Conservation (phyloP, 2,888 invertebrate genomes). For the Ferdinandea cuprea region DNA sequence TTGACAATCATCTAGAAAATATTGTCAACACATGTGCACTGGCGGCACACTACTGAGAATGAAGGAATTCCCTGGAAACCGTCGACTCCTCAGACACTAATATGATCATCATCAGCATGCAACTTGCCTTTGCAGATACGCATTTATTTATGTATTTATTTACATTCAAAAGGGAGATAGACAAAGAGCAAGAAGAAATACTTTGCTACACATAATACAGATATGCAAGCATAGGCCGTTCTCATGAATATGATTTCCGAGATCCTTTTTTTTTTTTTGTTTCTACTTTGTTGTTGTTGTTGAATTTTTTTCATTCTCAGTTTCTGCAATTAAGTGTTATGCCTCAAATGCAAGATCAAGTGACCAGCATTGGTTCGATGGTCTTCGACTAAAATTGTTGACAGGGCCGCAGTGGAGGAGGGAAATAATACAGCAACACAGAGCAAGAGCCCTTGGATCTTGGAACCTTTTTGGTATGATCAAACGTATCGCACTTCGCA, state of each 20-base stretch:
- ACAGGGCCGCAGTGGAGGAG: not conserved
- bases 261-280: conserved; percentile 59
- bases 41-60: conserved; percentile 52
- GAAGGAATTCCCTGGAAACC: conserved; percentile 75
- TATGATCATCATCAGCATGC: conserved; percentile 53
- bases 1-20: conserved; percentile 61
- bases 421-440: conserved; percentile 36
- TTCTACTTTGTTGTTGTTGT: too few species aligned
- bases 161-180: conserved; percentile 41
- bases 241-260: conserved; percentile 39
- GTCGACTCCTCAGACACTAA: conserved; percentile 51
- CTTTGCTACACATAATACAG: conserved; percentile 35
- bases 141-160: conserved; percentile 58
- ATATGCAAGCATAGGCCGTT: conserved; percentile 34
- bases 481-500: conserved; percentile 31
- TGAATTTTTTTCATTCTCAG: conserved; percentile 9
- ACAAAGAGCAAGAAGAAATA: conserved; percentile 53
- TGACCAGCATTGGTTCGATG: conserved; percentile 56
- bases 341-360: conserved; percentile 31
- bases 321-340: conserved; percentile 9
- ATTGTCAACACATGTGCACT: conserved; percentile 74
- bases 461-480: conserved; percentile 69
- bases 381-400: conserved; percentile 37
- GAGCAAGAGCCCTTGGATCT: conserved; percentile 59
- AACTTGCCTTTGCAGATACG: conserved; percentile 48